Evolutionary conservation across 2,888 invertebrate genomes (phyloP), one percentile per base, ranked within the genome.

Genomic region (Heliconius sara): DNA sequence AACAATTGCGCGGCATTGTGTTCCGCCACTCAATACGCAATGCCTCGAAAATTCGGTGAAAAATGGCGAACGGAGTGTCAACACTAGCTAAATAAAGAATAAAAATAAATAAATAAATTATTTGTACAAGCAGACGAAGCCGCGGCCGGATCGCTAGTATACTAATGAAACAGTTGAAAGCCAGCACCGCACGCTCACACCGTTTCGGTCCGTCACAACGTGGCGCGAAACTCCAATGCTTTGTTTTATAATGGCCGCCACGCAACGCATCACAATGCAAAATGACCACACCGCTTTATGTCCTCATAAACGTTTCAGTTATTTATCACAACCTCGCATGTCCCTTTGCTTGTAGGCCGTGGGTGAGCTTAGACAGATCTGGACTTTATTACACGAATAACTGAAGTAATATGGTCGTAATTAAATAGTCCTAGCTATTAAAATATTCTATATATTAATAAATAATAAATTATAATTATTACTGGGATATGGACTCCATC

Each of bases 191-290:
- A 84, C 83, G 80, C 76, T 74, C 84, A 83, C 85, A 85, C 85
- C 88, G 88, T 88, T 89, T 86, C 87, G 87, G 87, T 88, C 89
- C 85, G 88, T 91, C 91, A 91, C 90, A 88, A 87, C 87, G 85
- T 85, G 83, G 86, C 85, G 87, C 88, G 86, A 89, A 88, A 88
- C 87, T 91, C 87, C 86, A 88, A 86, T 81, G 86, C 84, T 87
- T 89, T 88, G 87, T 90, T 92, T 91, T 91, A 91, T 89, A 85
- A 85, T 85, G 85, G 85, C 84, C 83, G 78, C 84, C 81, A 85
- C 84, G 85, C 85, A 88, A 85, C 86, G 87, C 83, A 75, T 75
- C 75, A 22, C 43, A 80, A 82, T 86, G 88, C 89, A 88, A 88
- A 89, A 90, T 87, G 87, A 85, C 86, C 85, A 85, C 83, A 83